Evolutionary conservation across 2,888 invertebrate species (phyloP).

Genomic region (Odiellus spinosus): DNA sequence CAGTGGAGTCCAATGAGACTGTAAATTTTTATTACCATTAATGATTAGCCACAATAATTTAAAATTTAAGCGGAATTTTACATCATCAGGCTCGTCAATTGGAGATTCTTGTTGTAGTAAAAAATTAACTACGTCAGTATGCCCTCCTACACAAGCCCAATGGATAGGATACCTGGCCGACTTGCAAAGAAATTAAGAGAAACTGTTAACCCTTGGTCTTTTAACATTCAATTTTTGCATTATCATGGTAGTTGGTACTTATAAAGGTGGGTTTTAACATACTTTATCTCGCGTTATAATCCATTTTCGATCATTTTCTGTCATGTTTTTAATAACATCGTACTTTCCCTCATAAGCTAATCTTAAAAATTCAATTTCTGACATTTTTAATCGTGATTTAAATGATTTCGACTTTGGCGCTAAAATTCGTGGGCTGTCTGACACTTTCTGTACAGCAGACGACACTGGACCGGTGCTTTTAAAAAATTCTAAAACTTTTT

Average conservation of each 20-base stretch:
- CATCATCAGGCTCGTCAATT: conserved; percentile 54
- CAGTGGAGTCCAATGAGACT: conserved; percentile 48
- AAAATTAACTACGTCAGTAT: conserved; percentile 50
- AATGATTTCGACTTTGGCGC: too few relatives aligned
- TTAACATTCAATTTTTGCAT: too few relatives aligned
- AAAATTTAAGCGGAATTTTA: conserved; percentile 25
- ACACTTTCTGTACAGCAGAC: too few relatives aligned
- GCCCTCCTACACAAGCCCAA: conserved; percentile 64
- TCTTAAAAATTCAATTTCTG: conserved; percentile 34
- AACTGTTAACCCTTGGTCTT: background rate
- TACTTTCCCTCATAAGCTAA: conserved; percentile 55
- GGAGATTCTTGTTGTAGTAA: conserved; percentile 48
- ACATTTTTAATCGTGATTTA: conserved; percentile 12
- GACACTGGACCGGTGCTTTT: too few relatives aligned
- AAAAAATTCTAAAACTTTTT: too few relatives aligned
- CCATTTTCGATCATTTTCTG: conserved; percentile 40
- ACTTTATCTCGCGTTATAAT: conserved; percentile 39
- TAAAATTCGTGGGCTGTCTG: too few relatives aligned
- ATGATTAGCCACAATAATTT: too few relatives aligned
- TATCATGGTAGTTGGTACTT: too few relatives aligned
- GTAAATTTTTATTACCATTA: too few relatives aligned
- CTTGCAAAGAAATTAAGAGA: conserved; percentile 1
- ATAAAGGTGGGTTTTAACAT: conserved; percentile 22
- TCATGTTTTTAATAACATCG: conserved; percentile 44
- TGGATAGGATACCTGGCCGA: conserved; percentile 49